These are phyloP conservation scores for Muscina levida DNA, from an alignment of 2,888 invertebrate species.

Conservation along the genomic window DNA sequence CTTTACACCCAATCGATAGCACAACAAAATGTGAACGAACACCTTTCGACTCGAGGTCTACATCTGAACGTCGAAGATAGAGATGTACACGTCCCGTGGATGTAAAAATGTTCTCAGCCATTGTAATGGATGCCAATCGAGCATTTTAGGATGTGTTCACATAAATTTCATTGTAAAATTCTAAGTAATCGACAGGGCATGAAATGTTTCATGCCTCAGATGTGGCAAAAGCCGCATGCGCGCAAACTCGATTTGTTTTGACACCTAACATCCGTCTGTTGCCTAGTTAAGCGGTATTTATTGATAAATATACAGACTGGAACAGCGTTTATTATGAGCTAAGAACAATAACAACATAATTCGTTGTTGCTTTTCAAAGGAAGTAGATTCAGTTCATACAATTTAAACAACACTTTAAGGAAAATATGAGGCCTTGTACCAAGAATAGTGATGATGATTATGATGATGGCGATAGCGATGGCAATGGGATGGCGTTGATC, in stretches of 20 bases:
- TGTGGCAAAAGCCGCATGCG: constrained; percentile 59
- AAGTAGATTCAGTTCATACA: not conserved
- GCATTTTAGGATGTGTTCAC: constrained; percentile 56
- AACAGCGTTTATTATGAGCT: not conserved
- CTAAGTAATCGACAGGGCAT: constrained; percentile 67
- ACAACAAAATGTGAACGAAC: too few relatives aligned
- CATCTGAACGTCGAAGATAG: not conserved
- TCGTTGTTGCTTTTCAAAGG: not conserved
- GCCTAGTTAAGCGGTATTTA: not conserved
- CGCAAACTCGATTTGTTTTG: constrained; percentile 64
- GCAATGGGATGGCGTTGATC: too few relatives aligned
- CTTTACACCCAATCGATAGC: too few relatives aligned
- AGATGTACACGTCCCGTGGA: too few relatives aligned
- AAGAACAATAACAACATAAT: not conserved
- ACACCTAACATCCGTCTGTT: constrained; percentile 66
- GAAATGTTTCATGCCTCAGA: constrained; percentile 55
- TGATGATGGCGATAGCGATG: too few relatives aligned
- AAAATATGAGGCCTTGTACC: not conserved
- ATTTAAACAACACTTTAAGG: constrained; percentile 14
- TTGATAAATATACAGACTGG: not conserved
- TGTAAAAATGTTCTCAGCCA: not conserved
- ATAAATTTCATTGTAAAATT: constrained; percentile 68
- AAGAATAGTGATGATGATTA: too few relatives aligned
- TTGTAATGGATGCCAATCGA: constrained; percentile 43
- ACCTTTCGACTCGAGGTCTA: too few relatives aligned